Conservation (phyloP, 2,797 vertebrate species). For the Melanitta fusca region DNA sequence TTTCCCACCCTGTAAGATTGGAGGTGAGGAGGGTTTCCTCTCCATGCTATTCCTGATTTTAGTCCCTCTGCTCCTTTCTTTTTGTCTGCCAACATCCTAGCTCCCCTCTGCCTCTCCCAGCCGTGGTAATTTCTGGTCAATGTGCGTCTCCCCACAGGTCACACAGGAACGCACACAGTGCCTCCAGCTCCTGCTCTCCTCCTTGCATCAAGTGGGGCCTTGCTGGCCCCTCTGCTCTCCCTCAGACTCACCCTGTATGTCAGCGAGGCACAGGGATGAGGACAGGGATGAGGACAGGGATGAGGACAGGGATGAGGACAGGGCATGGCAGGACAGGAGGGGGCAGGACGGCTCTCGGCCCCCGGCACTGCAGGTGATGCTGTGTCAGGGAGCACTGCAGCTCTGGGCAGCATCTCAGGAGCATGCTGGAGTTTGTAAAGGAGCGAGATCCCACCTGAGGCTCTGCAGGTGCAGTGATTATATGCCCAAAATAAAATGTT, state of each 20-base stretch:
- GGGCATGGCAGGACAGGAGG: neutral
- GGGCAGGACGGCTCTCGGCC: neutral
- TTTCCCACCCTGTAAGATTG: neutral
- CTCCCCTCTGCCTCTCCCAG: neutral
- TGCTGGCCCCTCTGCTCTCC: neutral
- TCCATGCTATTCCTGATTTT: neutral
- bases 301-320: too few species aligned
- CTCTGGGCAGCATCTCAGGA: neutral
- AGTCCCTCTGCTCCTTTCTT: neutral
- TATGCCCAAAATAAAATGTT: neutral
- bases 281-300: neutral
- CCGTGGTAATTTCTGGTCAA: neutral
- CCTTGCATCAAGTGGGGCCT: neutral
- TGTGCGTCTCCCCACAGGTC: neutral
- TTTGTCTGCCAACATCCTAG: neutral
- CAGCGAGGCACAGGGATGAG: fast-evolving
- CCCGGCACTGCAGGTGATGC: neutral
- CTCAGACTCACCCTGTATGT: neutral
- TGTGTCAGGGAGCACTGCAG: neutral
- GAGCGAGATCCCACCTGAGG: neutral
- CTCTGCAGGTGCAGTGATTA: neutral
- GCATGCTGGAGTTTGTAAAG: neutral
- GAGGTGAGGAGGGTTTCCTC: neutral
- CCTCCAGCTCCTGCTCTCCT: neutral
- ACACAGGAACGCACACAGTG: fast-evolving